Conservation (phyloP, 2,797 vertebrate species). For the Thalassophryne amazonica region DNA sequence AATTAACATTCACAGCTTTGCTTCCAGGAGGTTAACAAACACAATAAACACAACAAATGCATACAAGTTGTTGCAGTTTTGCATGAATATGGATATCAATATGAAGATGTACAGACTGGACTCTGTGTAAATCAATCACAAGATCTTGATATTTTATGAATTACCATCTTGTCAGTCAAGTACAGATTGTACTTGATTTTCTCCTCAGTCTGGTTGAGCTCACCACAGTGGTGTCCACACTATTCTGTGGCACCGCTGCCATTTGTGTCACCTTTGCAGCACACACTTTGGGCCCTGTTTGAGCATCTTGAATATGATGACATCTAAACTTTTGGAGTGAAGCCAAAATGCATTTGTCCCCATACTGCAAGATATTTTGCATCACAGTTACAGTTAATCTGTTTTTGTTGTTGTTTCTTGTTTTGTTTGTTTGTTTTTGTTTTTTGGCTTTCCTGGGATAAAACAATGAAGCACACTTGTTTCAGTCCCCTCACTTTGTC, state of each 20-base stretch:
- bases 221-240: conserved; percentile 28
- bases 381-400: conserved; percentile 1
- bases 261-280: conserved; percentile 50
- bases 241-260: conserved; percentile 40
- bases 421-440: too few species aligned
- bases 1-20: too few species aligned
- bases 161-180: too few species aligned
- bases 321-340: conserved; percentile 4
- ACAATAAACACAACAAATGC: too few species aligned
- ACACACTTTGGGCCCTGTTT: conserved; percentile 13
- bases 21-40: too few species aligned
- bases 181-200: too few species aligned
- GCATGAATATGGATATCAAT: too few species aligned
- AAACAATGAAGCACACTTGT: conserved; percentile 23
- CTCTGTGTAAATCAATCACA: too few species aligned
- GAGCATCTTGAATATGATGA: conserved; percentile 17
- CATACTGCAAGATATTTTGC: conserved; percentile 13
- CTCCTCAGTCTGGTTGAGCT: conserved; percentile 41
- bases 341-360: background rate
- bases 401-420: too few species aligned
- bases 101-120: too few species aligned
- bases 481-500: conserved; percentile 35
- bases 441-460: conserved; percentile 38
- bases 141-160: too few species aligned
- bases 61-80: too few species aligned